These are phyloP conservation scores for Pheosia gnoma DNA, from an alignment of 2,888 invertebrate species.

Conservation along the genomic window DNA sequence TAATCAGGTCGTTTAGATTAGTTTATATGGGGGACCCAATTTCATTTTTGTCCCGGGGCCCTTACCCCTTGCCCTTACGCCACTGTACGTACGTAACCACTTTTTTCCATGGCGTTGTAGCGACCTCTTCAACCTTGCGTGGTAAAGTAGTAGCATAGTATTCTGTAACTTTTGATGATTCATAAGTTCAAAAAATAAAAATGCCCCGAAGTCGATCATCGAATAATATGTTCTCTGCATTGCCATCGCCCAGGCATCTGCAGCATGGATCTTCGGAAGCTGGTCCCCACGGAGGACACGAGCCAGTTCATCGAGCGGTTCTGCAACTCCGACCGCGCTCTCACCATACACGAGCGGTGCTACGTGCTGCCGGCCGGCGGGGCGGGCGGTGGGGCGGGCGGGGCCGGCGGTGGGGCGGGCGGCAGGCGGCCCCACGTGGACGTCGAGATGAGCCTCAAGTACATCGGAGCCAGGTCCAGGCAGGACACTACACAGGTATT, in stretches of 20 bases:
- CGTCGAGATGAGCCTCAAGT: slow-evolving; percentile 77
- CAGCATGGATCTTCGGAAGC: slow-evolving; percentile 79
- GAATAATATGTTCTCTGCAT: too few species aligned
- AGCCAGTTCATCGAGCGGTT: slow-evolving; percentile 64
- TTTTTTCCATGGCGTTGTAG: too few species aligned
- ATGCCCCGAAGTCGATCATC: too few species aligned
- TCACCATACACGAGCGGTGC: slow-evolving; percentile 75
- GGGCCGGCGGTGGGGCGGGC: slow-evolving; percentile 11
- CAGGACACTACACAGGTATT: slow-evolving; percentile 47
- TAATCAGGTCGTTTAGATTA: too few species aligned
- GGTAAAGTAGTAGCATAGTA: too few species aligned
- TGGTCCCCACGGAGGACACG: slow-evolving; percentile 71
- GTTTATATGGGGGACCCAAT: too few species aligned
- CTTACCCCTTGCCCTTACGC: too few species aligned
- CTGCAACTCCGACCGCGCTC: slow-evolving; percentile 57
- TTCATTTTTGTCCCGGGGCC: too few species aligned
- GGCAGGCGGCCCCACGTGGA: slow-evolving; percentile 72
- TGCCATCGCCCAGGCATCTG: slow-evolving; percentile 78
- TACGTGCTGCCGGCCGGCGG: slow-evolving; percentile 58
- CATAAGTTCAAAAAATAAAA: too few species aligned
- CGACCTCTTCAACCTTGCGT: too few species aligned
- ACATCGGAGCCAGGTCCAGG: slow-evolving; percentile 52
- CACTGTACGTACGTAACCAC: too few species aligned
- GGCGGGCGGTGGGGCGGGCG: slow-evolving; percentile 39
- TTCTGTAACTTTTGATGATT: too few species aligned